Base-by-base conservation (phyloP, 2,797 vertebrate genomes). In the Centropyge bicolor region DNA sequence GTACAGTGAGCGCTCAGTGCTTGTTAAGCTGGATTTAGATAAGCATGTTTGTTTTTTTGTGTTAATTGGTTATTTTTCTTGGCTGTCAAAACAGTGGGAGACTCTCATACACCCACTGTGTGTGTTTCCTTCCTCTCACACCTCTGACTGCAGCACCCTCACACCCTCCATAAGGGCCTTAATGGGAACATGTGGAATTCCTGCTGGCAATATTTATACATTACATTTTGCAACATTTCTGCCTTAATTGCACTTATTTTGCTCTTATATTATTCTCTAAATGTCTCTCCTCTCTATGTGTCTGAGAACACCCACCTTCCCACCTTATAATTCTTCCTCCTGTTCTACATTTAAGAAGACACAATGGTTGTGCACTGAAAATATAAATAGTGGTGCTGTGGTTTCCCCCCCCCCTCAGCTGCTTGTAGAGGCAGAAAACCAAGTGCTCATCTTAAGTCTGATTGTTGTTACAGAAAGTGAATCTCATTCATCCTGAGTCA, bases 381-480 rank as follows among this genome's bases (percentile, higher is more conserved):
- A 72, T 48, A 71, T 54, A 78, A 83, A 81, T 74, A 54, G 35
- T n/a, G 12, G 31, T 70, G 35, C 74, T 59, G 41, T 61, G 70
- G 38, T 61, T n/a, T 24, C 24, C 36, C 70, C 70, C 40, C 10
- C 61, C 38, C 11, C 46, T 31, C 71, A 80, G 71, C 86, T 74
- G 81, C 67, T 86, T 68, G 56, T 19, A 80, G n/a, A 86, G 62
- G 54, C 73, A 74, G 68, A 45, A 80, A 74, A 83, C 54, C 57
- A 78, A 67, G 70, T 46, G 27, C 35, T 75, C 64, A 66, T 71
- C 54, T 60, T 41, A 45, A 70, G 80, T 80, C 19, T 81, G 88
- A 82, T 84, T 91, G 77, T 85, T 88, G 65, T 84, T 82, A 2
- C 66, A 75, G 83, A 73, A 88, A 85, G 70, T 69, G 67, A 84